phyloP scores from a whole-genome alignment of 1,140 invertebrate species.

The Planococcus citri region DNA sequence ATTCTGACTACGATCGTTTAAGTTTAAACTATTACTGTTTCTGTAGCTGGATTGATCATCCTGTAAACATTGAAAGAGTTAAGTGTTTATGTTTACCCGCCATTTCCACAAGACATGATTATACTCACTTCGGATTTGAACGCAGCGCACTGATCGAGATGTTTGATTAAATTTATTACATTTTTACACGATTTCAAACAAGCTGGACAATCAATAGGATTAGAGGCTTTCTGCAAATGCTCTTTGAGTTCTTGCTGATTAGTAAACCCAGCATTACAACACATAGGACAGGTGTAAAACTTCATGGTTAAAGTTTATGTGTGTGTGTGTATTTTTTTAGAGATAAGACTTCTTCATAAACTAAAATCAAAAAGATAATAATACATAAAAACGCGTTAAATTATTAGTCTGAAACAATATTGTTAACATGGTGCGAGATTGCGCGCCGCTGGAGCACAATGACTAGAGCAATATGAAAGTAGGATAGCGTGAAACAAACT shows the following conservation, averaged over 20 bases:
- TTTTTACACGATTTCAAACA: conserved; percentile 9
- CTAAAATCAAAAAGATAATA: neutral
- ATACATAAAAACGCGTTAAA: too few species aligned
- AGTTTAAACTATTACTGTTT: neutral
- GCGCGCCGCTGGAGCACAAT: too few species aligned
- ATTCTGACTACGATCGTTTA: neutral
- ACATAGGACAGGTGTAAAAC: neutral
- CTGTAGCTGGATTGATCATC: neutral
- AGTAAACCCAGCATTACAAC: conserved; percentile 8
- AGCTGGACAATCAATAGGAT: neutral
- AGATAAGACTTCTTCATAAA: neutral
- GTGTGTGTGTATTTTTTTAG: too few species aligned
- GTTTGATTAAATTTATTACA: conserved; percentile 14
- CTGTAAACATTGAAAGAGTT: neutral
- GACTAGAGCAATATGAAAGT: too few species aligned
- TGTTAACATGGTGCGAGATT: too few species aligned
- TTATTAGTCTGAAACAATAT: too few species aligned
- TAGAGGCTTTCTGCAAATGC: neutral
- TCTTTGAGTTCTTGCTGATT: conserved; percentile 10
- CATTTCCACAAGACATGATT: neutral
- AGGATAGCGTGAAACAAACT: too few species aligned
- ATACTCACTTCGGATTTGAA: neutral
- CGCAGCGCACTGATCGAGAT: neutral
- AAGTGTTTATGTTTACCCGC: too few species aligned
- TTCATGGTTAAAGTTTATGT: conserved; percentile 16